Evolutionary conservation across 1,140 invertebrate species (phyloP).

Genomic region (Nebria ingens): DNA sequence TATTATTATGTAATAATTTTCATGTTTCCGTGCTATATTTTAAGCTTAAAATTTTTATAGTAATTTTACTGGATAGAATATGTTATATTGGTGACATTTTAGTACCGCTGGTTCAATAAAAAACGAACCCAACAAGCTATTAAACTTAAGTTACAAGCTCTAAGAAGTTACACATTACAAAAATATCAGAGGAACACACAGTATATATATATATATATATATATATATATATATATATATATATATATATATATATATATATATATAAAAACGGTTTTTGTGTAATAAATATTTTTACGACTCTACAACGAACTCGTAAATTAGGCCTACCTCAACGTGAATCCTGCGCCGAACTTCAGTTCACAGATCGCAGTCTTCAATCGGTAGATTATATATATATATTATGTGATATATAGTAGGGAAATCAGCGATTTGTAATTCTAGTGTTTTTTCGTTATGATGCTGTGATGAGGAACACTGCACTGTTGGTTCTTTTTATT

Average conservation of each 20-base stretch:
- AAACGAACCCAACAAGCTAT: no score
- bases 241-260: no score
- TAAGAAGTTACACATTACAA: no score
- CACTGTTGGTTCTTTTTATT: slow-evolving; percentile 1
- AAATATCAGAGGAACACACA: no score
- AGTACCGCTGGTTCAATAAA: no score
- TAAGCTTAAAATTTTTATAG: no score
- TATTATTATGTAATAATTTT: no score
- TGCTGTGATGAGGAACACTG: neutral
- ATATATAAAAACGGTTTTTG: slow-evolving; percentile 8
- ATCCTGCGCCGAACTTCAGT: neutral
- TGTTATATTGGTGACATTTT: slow-evolving; percentile 1
- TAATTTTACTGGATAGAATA: neutral
- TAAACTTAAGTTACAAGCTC: no score
- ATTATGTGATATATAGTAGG: neutral
- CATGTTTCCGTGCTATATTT: no score
- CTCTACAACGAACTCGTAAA: neutral
- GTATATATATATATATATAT: no score
- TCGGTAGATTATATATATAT: neutral
- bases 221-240: no score
- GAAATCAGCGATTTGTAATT: neutral
- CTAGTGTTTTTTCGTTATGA: neutral
- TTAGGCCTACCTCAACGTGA: slow-evolving; percentile 1
- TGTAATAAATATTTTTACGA: neutral
- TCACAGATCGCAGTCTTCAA: neutral